Conservation (phyloP, 2,113 vertebrate species). For the Chaenocephalus aceratus region DNA sequence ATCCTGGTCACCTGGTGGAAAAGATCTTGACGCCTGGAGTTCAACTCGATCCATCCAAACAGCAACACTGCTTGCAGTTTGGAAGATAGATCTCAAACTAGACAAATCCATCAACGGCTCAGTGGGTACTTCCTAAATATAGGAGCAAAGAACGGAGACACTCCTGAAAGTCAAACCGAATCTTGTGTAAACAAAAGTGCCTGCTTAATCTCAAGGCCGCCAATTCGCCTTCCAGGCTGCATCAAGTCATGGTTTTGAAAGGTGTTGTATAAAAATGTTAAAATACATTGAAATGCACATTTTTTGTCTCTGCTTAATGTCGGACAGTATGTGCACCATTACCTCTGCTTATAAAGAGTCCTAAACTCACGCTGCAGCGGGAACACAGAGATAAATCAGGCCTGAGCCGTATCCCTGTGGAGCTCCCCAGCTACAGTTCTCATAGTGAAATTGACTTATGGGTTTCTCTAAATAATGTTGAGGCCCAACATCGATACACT, state of each 20-base stretch:
- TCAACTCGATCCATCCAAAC: slow-evolving; percentile 75
- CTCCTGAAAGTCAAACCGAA: slow-evolving; percentile 87
- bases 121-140: slow-evolving; percentile 87
- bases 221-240: slow-evolving; percentile 81
- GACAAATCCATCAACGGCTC: slow-evolving; percentile 82
- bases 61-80: slow-evolving; percentile 81
- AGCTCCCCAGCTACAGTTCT: slow-evolving; percentile 41
- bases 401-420: slow-evolving; percentile 34
- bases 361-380: slow-evolving; percentile 23
- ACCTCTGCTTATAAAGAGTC: slow-evolving; percentile 61
- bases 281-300: slow-evolving; percentile 67
- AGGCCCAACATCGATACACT: slow-evolving; percentile 48
- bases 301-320: slow-evolving; percentile 74
- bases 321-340: slow-evolving; percentile 39
- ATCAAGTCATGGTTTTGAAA: slow-evolving; percentile 82
- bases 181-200: slow-evolving; percentile 83
- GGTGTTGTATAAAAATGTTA: slow-evolving; percentile 80
- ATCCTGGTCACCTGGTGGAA: slow-evolving; percentile 68
- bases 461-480: slow-evolving; percentile 53
- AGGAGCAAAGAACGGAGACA: slow-evolving; percentile 81
- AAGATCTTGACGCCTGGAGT: slow-evolving; percentile 65
- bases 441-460: slow-evolving; percentile 39
- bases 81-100: slow-evolving; percentile 74
- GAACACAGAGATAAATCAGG: slow-evolving; percentile 22
- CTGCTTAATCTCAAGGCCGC: slow-evolving; percentile 81